phyloP scores from a whole-genome alignment of 92 coral and sea anemone species.

The Palythoa grandis region DNA sequence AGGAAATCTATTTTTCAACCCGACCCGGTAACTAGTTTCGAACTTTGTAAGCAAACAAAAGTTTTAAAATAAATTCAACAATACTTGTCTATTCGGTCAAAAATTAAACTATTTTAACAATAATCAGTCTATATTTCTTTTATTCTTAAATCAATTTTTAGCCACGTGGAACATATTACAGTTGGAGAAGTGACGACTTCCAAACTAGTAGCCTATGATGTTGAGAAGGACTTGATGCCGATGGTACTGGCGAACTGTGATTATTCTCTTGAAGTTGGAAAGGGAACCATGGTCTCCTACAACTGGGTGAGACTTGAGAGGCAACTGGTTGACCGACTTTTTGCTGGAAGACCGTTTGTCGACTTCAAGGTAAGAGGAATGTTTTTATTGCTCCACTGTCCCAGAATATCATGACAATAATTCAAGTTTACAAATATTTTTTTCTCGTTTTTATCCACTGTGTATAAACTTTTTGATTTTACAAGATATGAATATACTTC shows the following conservation, averaged over 20 bases:
- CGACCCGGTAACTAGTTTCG: too few species aligned
- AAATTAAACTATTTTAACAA: background rate
- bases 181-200: conserved; percentile 59
- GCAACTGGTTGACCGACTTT: conserved; percentile 82
- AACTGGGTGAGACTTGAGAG: conserved; percentile 85
- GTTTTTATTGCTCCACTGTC: background rate
- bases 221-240: conserved; percentile 79
- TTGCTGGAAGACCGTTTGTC: conserved; percentile 70
- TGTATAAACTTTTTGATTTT: too few species aligned
- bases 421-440: background rate
- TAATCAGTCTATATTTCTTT: background rate
- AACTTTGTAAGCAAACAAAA: too few species aligned
- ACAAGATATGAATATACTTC: too few species aligned
- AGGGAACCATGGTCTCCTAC: conserved; percentile 75
- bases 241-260: conserved; percentile 77
- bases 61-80: too few species aligned
- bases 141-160: background rate
- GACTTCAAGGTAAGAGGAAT: conserved; percentile 61
- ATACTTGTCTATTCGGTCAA: too few species aligned
- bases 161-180: conserved; percentile 62
- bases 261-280: conserved; percentile 83
- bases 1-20: too few species aligned
- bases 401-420: too few species aligned
- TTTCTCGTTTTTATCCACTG: too few species aligned
- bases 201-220: conserved; percentile 72